Evolutionary conservation across 2,888 invertebrate species (phyloP).

Genomic region (Steinernema scapterisci): DNA sequence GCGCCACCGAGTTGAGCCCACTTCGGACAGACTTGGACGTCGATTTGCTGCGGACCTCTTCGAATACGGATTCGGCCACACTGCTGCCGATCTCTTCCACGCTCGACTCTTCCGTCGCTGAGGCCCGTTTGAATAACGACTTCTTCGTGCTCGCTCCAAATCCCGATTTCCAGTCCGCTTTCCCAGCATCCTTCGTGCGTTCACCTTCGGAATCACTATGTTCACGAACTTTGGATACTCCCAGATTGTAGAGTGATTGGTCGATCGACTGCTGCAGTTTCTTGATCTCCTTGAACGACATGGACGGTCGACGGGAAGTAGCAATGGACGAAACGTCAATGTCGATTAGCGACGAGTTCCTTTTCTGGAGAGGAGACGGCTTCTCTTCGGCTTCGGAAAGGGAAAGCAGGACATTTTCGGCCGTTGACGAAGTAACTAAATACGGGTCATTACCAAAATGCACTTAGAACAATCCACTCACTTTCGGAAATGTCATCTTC

Average conservation of each 20-base stretch:
- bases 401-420: background rate
- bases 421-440: background rate
- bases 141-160: background rate
- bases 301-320: background rate
- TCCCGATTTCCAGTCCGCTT: too few relatives aligned
- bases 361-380: background rate
- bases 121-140: background rate
- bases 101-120: background rate
- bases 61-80: background rate
- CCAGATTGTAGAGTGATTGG: background rate
- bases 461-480: too few relatives aligned
- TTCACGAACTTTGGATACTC: background rate
- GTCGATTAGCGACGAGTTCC: constrained; percentile 9
- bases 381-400: background rate
- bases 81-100: background rate
- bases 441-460: too few relatives aligned
- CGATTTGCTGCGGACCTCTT: background rate
- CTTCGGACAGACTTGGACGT: background rate
- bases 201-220: background rate
- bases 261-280: constrained; percentile 20
- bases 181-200: background rate
- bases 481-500: too few relatives aligned
- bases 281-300: background rate
- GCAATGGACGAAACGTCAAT: constrained; percentile 1
- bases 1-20: too few relatives aligned